A percentile compares a stretch with the other conserved stretches of the same genome.
phyloP scores from a whole-genome alignment of 2,888 invertebrate genomes.

The Megamerina dolium region DNA sequence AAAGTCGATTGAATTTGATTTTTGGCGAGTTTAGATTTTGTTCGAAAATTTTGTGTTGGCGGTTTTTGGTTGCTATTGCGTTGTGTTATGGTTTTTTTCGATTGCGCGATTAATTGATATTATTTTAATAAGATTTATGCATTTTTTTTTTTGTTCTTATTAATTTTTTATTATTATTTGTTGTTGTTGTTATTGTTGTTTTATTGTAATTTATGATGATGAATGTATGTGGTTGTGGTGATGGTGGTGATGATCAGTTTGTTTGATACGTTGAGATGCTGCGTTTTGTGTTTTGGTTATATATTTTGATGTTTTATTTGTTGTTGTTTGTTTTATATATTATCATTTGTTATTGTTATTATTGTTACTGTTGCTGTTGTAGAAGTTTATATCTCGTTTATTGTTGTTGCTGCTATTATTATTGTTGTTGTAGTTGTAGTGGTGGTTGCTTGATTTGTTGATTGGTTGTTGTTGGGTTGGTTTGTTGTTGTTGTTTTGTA shows the following conservation, averaged over 20 bases:
- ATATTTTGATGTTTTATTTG: conserved; percentile 3
- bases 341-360: conserved; percentile 9
- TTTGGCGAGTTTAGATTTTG: conserved; percentile 12
- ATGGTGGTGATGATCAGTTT: conserved; percentile 12
- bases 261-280: conserved; percentile 3
- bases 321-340: conserved; percentile 12
- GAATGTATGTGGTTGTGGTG: conserved; percentile 2
- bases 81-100: conserved; percentile 13
- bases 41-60: too few relatives aligned
- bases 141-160: conserved; percentile 12
- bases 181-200: conserved; percentile 19
- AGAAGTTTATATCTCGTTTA: conserved; percentile 12
- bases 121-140: conserved; percentile 9
- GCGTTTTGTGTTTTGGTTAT: conserved; percentile 4
- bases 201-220: conserved; percentile 10
- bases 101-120: conserved; percentile 14
- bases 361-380: conserved; percentile 16
- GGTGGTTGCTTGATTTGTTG: conserved; percentile 16
- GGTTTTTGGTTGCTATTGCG: conserved; percentile 18
- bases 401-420: conserved; percentile 15
- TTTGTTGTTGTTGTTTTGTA: conserved; percentile 36
- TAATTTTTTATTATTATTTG: conserved; percentile 20
- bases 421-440: conserved; percentile 19
- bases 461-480: conserved; percentile 25
- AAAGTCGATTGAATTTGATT: conserved; percentile 21